A percentile compares a stretch with the other conserved stretches of the same genome.
phyloP scores from a whole-genome alignment of 2,797 vertebrate genomes.

The Schizopygopsis malacanthus region DNA sequence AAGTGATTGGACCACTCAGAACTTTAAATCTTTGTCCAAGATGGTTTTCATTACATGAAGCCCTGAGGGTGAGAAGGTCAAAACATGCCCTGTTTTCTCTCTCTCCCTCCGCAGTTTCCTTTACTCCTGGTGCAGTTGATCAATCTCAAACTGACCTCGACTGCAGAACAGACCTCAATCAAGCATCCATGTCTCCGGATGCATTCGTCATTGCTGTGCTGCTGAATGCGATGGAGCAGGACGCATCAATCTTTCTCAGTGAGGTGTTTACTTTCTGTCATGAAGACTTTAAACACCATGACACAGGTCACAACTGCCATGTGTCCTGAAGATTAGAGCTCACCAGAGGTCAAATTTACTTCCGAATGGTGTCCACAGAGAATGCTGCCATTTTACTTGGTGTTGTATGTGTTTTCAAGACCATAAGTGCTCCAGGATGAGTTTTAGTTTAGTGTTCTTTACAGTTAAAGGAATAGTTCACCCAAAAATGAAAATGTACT shows the following conservation, averaged over 20 bases:
- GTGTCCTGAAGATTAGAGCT: not conserved
- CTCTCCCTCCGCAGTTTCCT: not conserved
- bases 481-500: not conserved
- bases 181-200: not conserved
- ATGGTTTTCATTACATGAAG: not conserved
- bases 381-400: not conserved
- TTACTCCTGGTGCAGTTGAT: conserved; percentile 9
- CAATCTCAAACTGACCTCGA: conserved; percentile 17
- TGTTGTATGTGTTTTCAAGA: not conserved
- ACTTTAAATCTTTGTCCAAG: not conserved
- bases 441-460: not conserved
- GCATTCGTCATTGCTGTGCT: not conserved
- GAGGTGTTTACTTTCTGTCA: conserved; percentile 38
- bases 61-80: not conserved
- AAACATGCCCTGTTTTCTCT: not conserved
- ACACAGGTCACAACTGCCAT: conserved; percentile 30
- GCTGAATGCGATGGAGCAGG: not conserved
- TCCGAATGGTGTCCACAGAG: not conserved
- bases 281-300: conserved; percentile 26
- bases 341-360: conserved; percentile 25
- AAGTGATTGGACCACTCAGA: not conserved
- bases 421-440: not conserved
- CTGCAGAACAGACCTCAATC: conserved; percentile 22
- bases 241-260: conserved; percentile 8
- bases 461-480: not conserved